Conservation (phyloP, 2,113 vertebrate genomes). For the Nannospalax galili region DNA sequence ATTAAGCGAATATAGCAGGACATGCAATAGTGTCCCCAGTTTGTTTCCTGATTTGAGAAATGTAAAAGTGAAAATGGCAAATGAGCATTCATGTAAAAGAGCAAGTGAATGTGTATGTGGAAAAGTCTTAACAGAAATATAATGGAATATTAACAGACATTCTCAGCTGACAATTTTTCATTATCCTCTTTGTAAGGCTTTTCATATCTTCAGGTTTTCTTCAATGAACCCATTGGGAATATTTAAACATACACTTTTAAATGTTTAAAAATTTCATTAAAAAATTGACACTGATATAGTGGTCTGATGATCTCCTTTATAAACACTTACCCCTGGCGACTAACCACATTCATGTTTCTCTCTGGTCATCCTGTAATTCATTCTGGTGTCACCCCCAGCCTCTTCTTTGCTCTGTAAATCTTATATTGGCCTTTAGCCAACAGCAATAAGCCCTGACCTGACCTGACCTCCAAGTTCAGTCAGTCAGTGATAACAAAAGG, state of each 20-base stretch:
- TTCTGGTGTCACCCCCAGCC: conserved; percentile 10
- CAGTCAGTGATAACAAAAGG: conserved; percentile 60
- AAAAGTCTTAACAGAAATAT: conserved; percentile 42
- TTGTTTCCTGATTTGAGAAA: conserved; percentile 25
- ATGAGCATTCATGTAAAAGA: not conserved
- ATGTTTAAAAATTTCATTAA: conserved; percentile 46
- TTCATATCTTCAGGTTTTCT: not conserved
- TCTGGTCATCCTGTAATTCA: conserved; percentile 39
- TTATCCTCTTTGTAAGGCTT: conserved; percentile 5
- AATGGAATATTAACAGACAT: not conserved
- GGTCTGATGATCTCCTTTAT: conserved; percentile 27
- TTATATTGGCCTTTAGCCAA: conserved; percentile 61
- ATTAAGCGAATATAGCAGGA: not conserved
- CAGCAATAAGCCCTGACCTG: conserved; percentile 63
- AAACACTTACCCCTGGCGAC: conserved; percentile 44
- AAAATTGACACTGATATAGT: not conserved
- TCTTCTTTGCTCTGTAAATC: conserved; percentile 66
- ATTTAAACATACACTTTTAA: conserved; percentile 43
- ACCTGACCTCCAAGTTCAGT: conserved; percentile 61
- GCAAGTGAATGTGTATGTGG: not conserved
- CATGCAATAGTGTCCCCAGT: not conserved
- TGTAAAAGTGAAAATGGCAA: not conserved
- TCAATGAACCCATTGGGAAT: not conserved
- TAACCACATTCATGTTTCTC: conserved; percentile 42
- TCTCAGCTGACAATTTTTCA: conserved; percentile 4